A percentile compares a stretch with the other conserved stretches of the same genome.
These are phyloP conservation scores for Diachasmimorpha longicaudata DNA, from an alignment of 1,140 invertebrate genomes.

Conservation along the genomic window DNA sequence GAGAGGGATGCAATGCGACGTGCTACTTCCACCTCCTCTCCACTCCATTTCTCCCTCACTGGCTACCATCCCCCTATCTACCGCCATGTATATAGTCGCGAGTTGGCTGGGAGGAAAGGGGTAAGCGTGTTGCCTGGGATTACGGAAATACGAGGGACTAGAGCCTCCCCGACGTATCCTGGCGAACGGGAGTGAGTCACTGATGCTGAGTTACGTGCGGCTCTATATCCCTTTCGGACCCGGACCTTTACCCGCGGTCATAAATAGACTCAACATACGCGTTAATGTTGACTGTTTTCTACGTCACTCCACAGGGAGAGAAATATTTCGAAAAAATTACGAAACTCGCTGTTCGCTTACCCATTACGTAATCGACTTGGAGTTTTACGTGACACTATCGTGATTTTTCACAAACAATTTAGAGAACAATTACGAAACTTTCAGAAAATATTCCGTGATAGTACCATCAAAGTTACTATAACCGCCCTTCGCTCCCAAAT, in stretches of 20 bases:
- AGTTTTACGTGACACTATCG: too few relatives aligned
- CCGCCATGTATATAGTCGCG: too few relatives aligned
- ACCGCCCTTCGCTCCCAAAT: too few relatives aligned
- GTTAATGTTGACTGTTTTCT: constrained; percentile 10
- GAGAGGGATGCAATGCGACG: constrained; percentile 8
- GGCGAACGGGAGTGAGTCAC: constrained; percentile 10
- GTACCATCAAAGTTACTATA: too few relatives aligned
- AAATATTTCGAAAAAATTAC: too few relatives aligned
- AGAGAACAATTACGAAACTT: too few relatives aligned
- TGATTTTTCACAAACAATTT: too few relatives aligned
- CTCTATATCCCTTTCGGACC: constrained; percentile 35
- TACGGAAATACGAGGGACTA: constrained; percentile 38
- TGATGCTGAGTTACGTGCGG: constrained; percentile 45
- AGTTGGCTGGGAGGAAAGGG: neutral
- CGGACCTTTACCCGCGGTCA: constrained; percentile 25
- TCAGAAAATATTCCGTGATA: too few relatives aligned
- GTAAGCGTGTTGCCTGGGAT: constrained; percentile 37
- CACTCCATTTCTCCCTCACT: neutral
- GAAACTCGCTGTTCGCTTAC: too few relatives aligned
- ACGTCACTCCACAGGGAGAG: neutral
- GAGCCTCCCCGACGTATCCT: constrained; percentile 18
- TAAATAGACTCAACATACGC: constrained; percentile 32
- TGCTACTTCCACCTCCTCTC: constrained; percentile 10
- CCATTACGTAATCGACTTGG: too few relatives aligned
- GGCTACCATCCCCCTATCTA: too few relatives aligned